Percentiles rank a stretch among this genome's conserved stretches.
Evolutionary conservation across 2,113 vertebrate genomes (phyloP).

Genomic region (Tapirus terrestris): DNA sequence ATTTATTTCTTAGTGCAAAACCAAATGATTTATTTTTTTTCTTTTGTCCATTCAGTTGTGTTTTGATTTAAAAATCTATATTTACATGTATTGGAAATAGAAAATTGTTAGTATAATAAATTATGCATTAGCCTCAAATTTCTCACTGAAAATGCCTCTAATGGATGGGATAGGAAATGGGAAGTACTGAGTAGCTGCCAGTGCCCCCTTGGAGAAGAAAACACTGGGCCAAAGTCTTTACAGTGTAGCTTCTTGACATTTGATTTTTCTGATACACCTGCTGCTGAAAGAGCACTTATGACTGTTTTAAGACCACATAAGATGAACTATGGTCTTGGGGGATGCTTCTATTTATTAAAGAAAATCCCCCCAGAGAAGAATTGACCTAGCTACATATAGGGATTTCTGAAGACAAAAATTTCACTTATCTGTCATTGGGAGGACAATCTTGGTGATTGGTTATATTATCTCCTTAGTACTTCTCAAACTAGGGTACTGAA

Average conservation of each 20-base stretch:
- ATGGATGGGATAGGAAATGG: neutral
- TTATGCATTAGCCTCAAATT: neutral
- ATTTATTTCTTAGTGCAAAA: neutral
- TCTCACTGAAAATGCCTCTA: neutral
- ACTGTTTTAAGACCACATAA: conserved; percentile 57
- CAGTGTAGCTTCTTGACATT: neutral
- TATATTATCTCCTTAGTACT: neutral
- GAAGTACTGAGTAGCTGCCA: neutral
- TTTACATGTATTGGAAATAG: neutral
- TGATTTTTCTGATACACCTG: conserved; percentile 47
- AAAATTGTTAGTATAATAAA: neutral
- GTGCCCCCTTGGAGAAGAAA: neutral
- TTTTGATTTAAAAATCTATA: conserved; percentile 25
- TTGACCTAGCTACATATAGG: neutral
- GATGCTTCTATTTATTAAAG: conserved; percentile 18
- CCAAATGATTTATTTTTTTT: neutral
- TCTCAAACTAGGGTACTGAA: neutral
- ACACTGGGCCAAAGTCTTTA: neutral
- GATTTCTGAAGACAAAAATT: neutral
- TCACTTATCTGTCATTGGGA: neutral
- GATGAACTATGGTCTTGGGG: conserved; percentile 35
- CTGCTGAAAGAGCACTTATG: conserved; percentile 60
- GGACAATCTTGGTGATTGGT: neutral
- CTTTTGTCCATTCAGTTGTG: neutral
- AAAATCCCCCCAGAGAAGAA: neutral